Conservation (phyloP, 2,797 vertebrate species). For the Onychomys arenicola region DNA sequence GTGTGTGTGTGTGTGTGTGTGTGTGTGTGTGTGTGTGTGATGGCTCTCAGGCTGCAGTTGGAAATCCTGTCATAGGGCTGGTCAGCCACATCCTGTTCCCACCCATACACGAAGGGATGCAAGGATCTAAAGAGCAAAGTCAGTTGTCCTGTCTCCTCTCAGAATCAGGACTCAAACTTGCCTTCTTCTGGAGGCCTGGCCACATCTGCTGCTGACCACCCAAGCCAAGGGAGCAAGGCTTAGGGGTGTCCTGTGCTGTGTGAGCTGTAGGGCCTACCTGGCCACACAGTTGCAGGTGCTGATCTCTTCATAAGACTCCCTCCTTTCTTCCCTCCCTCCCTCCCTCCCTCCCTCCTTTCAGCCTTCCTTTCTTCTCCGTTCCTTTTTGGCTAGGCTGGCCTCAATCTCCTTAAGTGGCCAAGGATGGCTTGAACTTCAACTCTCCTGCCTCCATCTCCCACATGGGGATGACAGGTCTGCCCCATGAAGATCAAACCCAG, state of each 20-base stretch:
- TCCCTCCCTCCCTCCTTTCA: accelerated
- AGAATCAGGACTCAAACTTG: background rate
- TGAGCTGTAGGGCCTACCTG: accelerated
- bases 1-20: background rate
- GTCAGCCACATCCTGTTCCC: background rate
- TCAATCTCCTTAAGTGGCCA: background rate
- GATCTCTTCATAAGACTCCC: background rate
- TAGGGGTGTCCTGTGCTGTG: accelerated
- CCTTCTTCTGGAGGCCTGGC: background rate
- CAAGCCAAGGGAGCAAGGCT: accelerated
- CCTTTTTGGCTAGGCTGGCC: background rate
- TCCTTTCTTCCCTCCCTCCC: accelerated
- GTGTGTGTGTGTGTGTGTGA: background rate
- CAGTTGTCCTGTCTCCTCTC: background rate
- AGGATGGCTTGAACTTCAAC: background rate
- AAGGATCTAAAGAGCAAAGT: background rate
- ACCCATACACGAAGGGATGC: background rate
- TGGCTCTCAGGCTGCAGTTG: background rate
- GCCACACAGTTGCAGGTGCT: accelerated
- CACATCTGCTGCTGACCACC: accelerated
- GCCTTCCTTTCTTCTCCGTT: background rate
- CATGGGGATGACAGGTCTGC: background rate
- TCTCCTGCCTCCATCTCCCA: background rate
- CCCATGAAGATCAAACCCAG: background rate
- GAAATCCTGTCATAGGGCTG: background rate